Evolutionary conservation across 1,140 invertebrate species (phyloP).

Genomic region (Cryptotermes secundus): DNA sequence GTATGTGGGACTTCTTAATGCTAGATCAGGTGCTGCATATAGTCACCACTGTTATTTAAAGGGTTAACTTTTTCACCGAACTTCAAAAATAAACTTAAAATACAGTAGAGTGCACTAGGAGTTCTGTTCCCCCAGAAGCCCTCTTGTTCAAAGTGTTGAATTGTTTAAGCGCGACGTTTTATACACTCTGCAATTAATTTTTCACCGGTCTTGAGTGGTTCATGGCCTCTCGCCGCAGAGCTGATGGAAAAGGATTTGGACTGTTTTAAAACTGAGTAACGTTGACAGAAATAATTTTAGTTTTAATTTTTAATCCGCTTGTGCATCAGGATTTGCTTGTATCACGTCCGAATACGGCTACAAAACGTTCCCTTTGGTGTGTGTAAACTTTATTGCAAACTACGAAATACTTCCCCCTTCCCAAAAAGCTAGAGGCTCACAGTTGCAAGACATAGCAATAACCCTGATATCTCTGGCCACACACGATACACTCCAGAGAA

Average conservation of each 20-base stretch:
- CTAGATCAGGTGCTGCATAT: too few species aligned
- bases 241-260: too few species aligned
- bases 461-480: neutral
- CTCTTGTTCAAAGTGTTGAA: neutral
- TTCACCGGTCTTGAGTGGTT: neutral
- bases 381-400: neutral
- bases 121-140: neutral
- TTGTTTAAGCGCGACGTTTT: neutral
- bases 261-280: neutral
- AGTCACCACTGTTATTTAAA: too few species aligned
- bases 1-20: too few species aligned
- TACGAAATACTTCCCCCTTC: neutral
- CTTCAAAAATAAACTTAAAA: too few species aligned
- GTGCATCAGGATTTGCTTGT: neutral
- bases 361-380: neutral
- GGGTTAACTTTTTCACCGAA: too few species aligned
- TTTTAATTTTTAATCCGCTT: neutral
- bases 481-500: neutral
- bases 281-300: too few species aligned
- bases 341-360: neutral
- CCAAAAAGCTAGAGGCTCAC: neutral
- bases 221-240: too few species aligned
- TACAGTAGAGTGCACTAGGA: too few species aligned
- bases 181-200: neutral
- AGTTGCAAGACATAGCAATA: slow-evolving; percentile 10